Evolutionary conservation across 2,797 vertebrate species (phyloP).

Genomic region (Squalus acanthias): DNA sequence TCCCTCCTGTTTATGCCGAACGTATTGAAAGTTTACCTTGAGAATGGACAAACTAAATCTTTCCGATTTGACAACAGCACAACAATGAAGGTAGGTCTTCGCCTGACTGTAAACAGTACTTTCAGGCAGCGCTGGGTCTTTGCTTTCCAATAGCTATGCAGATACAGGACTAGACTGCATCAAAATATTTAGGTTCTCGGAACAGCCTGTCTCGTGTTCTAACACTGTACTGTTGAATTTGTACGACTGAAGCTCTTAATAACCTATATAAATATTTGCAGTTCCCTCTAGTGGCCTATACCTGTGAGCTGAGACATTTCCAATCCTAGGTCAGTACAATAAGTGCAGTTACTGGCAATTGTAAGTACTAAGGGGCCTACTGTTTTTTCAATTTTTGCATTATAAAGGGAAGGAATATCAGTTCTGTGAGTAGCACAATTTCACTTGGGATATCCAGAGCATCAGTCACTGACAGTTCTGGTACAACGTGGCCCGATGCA

Average conservation of each 20-base stretch:
- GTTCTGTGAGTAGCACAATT: background rate
- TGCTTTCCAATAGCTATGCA: background rate
- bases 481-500: background rate
- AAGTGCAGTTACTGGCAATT: background rate
- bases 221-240: background rate
- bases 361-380: background rate
- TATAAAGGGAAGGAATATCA: background rate
- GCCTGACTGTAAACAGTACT: background rate
- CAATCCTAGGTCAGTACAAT: background rate
- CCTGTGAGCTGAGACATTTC: background rate
- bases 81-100: conserved; percentile 81
- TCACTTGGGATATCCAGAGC: background rate
- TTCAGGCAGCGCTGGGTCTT: background rate
- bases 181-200: too few species aligned
- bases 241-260: background rate
- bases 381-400: background rate
- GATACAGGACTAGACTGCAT: background rate
- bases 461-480: background rate
- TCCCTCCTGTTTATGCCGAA: conserved; percentile 98
- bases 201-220: background rate
- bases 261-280: background rate
- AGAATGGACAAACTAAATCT: conserved; percentile 97
- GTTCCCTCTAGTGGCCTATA: too few species aligned
- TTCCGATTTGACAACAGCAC: conserved; percentile 94
- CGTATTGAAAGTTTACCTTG: conserved; percentile 95